Base-by-base conservation (phyloP, 2,888 invertebrate genomes). In the Emesis russula region DNA sequence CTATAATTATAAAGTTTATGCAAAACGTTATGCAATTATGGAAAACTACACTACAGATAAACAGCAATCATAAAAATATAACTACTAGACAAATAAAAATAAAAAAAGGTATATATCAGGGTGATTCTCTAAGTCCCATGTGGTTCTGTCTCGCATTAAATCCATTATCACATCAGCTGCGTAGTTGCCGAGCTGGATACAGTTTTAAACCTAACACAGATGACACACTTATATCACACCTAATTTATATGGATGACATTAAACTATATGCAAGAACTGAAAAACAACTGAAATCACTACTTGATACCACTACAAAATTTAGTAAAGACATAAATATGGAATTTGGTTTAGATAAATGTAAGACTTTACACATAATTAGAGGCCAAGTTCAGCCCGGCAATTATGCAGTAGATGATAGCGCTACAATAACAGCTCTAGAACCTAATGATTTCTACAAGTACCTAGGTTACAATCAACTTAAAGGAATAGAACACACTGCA, bases 111-210 rank as follows among this genome's bases (percentile, higher is more conserved):
- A 80, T 80, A 31, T 81, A 81, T 31, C 70, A 83, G 77, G 71
- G 70, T 6, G 83, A 82, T 36, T 78, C 86, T 5, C 48, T 89
- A 3, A 89, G 84, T 38, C 84, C 84, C 3, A 31, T 89, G n/a
- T 89, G 87, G 87, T 89, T 89, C 68, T 89, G 87, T 18, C 63
- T 89, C 4, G 83, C 89, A 33, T n/a, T 89, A 11, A 89, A 89
- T 11, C 41, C 48, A 83, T 85, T 25, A 38, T 89, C 63, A 6
- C 15, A 63, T 18, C 25, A 7, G 15, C 15, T 63, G 63, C 25
- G 25, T 9, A 18, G 25, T 63, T 5, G 25, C 25, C 63, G 33
- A n/a, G 44, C 31, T 33, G 75, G 75, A 18, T 68, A 82, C 38
- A 9, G 18, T 41, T 31, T 83, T 5, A 78, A 63, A 63, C 15